Base-by-base conservation (phyloP, 2,797 vertebrate genomes). In the Xenops minutus region DNA sequence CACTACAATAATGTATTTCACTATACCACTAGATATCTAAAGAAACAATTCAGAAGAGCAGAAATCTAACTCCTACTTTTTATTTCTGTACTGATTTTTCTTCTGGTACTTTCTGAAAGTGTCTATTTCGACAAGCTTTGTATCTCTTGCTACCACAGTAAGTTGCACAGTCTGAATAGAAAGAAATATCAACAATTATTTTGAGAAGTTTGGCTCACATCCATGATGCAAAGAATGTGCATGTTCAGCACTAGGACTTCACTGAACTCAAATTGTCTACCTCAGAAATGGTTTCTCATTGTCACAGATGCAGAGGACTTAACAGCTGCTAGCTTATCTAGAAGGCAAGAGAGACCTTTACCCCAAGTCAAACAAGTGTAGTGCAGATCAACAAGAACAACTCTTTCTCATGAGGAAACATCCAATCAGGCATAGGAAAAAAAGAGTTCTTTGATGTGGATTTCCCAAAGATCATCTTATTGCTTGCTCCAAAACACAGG, bases 151-250 rank as follows among this genome's bases (percentile, higher is more conserved):
- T 92, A 88, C 55, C 73, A 81, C 64, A 93, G 37, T 66, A 79
- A 86, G 63, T 69, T 78, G 76, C 46, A 6, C 44, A 82, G 67
- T 71, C 80, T 82, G 88, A 94, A 95, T 39, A 96, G 59, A 92
- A 9, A 94, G 63, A 85, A 96, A 87, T 56, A 89, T 63, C 34
- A 89, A 95, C 88, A 90, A 96, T 85, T 93, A 93, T 63, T 95
- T 94, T 55, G 85, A 91, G 59, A 93, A 90, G 87, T 78, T 75
- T 91, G 95, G 91, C 87, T 94, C 10, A 14, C 9, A 64, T 94
- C 83, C 83, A 85, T 19, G 21, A 67, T 23, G 27, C 76, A 96
- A 93, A 92, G 59, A 95, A 95, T 88, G 74, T 82, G 80, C 80
- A 71, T 4, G 12, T 59, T 96, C 95, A 95, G 85, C 89, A 85